Conservation (phyloP, 1,140 invertebrate species). For the Spodoptera litura region DNA sequence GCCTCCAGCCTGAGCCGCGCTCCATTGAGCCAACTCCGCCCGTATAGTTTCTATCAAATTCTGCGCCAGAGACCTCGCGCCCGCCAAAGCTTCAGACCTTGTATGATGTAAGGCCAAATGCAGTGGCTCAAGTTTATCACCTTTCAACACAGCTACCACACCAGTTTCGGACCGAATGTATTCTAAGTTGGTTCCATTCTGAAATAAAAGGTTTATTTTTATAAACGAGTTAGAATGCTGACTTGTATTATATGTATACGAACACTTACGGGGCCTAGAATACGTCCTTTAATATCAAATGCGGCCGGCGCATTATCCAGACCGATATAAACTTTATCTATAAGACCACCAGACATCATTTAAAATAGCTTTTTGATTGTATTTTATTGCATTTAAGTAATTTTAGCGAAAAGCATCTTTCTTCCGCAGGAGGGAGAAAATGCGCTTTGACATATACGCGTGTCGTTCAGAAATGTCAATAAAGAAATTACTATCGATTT, state of each 20-base stretch:
- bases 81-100: slow-evolving; percentile 89
- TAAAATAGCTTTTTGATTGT: slow-evolving; percentile 47
- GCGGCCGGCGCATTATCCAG: slow-evolving; percentile 91
- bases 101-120: slow-evolving; percentile 92
- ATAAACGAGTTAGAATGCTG: slow-evolving; percentile 19
- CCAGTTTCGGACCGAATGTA: slow-evolving; percentile 93
- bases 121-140: slow-evolving; percentile 92
- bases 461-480: slow-evolving; percentile 27
- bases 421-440: slow-evolving; percentile 48
- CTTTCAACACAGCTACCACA: slow-evolving; percentile 90
- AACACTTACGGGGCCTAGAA: slow-evolving; percentile 87
- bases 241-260: slow-evolving; percentile 26
- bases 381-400: slow-evolving; percentile 60
- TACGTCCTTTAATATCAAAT: slow-evolving; percentile 91
- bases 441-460: slow-evolving; percentile 35
- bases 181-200: slow-evolving; percentile 90
- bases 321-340: slow-evolving; percentile 92
- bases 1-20: slow-evolving; percentile 76
- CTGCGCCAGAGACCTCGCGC: slow-evolving; percentile 90
- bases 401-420: slow-evolving; percentile 73
- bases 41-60: slow-evolving; percentile 94
- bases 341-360: slow-evolving; percentile 81
- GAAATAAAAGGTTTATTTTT: slow-evolving; percentile 58
- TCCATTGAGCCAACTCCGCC: slow-evolving; percentile 89
- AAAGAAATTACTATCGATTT: slow-evolving; percentile 12